Evolutionary conservation across 1,140 invertebrate species (phyloP), one percentile per base, ranked within the genome.

Genomic region (Cyclargus thomasi): DNA sequence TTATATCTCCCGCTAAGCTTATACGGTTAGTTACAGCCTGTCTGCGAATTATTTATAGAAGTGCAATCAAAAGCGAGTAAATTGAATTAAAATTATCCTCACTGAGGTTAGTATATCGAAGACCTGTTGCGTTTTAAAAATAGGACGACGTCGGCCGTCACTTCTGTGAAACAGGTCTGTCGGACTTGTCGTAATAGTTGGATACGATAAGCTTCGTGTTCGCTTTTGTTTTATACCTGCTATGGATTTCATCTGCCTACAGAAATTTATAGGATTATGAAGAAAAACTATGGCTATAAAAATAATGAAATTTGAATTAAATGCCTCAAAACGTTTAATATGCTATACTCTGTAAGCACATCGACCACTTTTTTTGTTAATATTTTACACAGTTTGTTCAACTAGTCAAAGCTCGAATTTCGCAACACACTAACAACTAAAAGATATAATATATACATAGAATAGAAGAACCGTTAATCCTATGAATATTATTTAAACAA

Each of bases 101-200:
- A 59, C 55, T 59, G 20, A 10, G 55, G 55, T 59, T 47, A 47
- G 17, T 59, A 55, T 55, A 59, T 59, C 18, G 55, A 59, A 7
- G 55, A 59, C 55, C 55, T 22, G 55, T 59, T 59, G 55, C 20
- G 55, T 59, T 59, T 59, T 59, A 59, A 59, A 59, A 59, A 59
- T 59, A 59, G 55, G 21, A 1, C 55, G 5, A 20, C 18, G 18
- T 18, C 14, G 11, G n/a, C 6, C 20, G 55, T 20, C 20, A 59
- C 18, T 20, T 20, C 55, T 20, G 55, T 20, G 10, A 8, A 59
- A 59, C 55, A 20, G 55, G 55, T 59, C 39, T 14, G 39, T 47
- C 14, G 14, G 39, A 11, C 39, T 8, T 47, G 39, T 47, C 39
- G 39, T 16, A 47, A 47, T 11, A 2, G 39, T 1, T 3, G 14